Conservation (phyloP, 2,888 invertebrate species). For the Macropis europaea region DNA sequence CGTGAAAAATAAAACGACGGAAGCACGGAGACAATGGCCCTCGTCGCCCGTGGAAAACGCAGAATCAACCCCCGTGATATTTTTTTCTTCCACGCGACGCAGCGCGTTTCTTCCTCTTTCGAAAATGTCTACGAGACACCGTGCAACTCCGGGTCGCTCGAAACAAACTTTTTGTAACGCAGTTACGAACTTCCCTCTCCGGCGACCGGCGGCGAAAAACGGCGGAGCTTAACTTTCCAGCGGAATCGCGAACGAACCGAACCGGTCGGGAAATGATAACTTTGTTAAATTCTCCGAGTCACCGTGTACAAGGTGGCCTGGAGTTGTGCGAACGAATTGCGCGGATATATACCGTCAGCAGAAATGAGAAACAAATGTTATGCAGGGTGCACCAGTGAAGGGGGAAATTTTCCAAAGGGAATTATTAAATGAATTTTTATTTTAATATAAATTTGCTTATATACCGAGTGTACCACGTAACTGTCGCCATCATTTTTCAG, state of each 20-base stretch:
- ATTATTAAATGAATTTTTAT: no score
- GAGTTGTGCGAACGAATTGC: neutral
- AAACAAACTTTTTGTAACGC: conserved; percentile 27
- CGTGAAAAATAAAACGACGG: neutral
- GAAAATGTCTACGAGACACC: conserved; percentile 24
- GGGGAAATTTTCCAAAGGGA: no score
- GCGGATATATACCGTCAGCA: neutral
- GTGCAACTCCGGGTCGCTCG: neutral
- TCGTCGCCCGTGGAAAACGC: conserved; percentile 12
- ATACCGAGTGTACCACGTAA: no score
- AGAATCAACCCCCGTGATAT: conserved; percentile 27
- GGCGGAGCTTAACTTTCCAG: conserved; percentile 14
- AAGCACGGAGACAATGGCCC: conserved; percentile 4
- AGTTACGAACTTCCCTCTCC: conserved; percentile 37
- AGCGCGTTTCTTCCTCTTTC: neutral
- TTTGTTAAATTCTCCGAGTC: conserved; percentile 43
- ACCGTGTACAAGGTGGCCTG: neutral
- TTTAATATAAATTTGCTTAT: no score
- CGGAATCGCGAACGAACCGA: conserved; percentile 33
- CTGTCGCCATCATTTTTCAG: no score
- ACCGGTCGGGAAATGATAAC: conserved; percentile 38
- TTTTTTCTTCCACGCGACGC: neutral
- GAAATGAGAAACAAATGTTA: no score
- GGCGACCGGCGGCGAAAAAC: conserved; percentile 2
- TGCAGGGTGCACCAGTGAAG: no score